These are phyloP conservation scores for Ephydatia muelleri DNA, from an alignment of 37 sponge, comb jelly and placozoan species.

Conservation along the genomic window DNA sequence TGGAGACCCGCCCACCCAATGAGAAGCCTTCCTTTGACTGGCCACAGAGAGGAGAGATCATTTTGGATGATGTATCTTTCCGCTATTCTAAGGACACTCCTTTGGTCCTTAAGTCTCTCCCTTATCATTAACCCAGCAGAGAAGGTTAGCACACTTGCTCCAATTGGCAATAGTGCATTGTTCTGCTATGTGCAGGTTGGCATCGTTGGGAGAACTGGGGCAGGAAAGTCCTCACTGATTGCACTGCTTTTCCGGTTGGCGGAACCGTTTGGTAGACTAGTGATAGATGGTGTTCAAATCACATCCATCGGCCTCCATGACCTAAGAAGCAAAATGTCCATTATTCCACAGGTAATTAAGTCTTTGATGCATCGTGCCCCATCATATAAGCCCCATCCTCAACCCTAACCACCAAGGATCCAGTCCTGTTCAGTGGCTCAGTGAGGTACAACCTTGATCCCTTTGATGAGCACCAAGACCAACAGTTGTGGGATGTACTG, in stretches of 20 bases:
- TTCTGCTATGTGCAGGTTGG: too few relatives aligned
- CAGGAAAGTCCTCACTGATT: conserved; percentile 89
- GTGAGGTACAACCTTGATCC: too few relatives aligned
- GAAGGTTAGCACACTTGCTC: conserved; percentile 38
- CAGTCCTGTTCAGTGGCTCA: too few relatives aligned
- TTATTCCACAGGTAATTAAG: conserved; percentile 77
- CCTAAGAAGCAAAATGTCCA: conserved; percentile 73
- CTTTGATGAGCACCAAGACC: conserved; percentile 66
- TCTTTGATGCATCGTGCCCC: conserved; percentile 24
- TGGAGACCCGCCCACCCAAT: background rate
- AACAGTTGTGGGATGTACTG: conserved; percentile 77
- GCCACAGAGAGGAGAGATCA: conserved; percentile 43
- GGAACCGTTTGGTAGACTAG: conserved; percentile 74
- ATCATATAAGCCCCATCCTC: conserved; percentile 56
- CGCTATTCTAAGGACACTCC: too few relatives aligned
- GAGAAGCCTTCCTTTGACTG: conserved; percentile 27
- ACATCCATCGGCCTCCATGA: conserved; percentile 78
- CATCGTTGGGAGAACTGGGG: too few relatives aligned
- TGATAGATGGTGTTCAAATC: conserved; percentile 78
- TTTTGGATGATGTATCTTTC: too few relatives aligned
- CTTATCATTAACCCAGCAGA: conserved; percentile 54
- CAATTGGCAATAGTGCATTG: conserved; percentile 91
- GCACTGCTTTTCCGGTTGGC: conserved; percentile 84
- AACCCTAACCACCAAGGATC: too few relatives aligned
- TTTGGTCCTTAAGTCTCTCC: too few relatives aligned